Base-by-base conservation (phyloP, 2,113 vertebrate genomes). In the Boleophthalmus pectinirostris region DNA sequence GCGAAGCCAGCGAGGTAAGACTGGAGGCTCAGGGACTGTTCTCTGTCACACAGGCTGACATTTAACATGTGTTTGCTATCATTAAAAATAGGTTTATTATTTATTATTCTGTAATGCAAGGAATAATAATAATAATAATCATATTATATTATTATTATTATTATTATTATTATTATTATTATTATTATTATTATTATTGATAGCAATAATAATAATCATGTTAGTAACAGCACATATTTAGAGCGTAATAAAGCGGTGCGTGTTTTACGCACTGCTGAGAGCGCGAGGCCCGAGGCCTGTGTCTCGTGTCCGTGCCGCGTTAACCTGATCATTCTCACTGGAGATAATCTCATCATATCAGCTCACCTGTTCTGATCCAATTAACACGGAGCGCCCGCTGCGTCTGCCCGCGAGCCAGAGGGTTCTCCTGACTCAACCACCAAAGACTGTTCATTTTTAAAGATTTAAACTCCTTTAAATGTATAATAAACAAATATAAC, bases 1-100 rank as follows among this genome's bases (percentile, higher is more conserved):
- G 88, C 38, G 94, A 95, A 68, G 81, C 93, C 71, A 93, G 87
- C 16, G 94, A 95, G 92, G 94, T 95, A 87, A 86, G 29, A 63
- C 61, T n/a, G 57, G 15, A 9, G 21, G 38, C 1, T 10, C 38
- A 43, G 38, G 7, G 8, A 43, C 38, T 43, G 38, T 43, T 43
- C 38, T 43, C 38, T 10, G 10, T 10, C 38, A 8, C 38, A 43
- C 38, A 10, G 8, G 8, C 35, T 43, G 38, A 43, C 38, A 43
- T 43, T 43, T 43, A 43, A 43, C 38, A 43, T 43, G 10, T 43
- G 38, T 38, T 38, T 9, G 38, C 10, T 43, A 10, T 43, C 9
- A 43, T 10, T 43, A 10, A 43, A 10, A 43, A 43, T 43, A 10
- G 38, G 9, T 10, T 43, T 43, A 43, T 10, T 43, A 10, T 11